phyloP scores from a whole-genome alignment of 2,888 invertebrate species.

The Drosophila peninsularis region DNA sequence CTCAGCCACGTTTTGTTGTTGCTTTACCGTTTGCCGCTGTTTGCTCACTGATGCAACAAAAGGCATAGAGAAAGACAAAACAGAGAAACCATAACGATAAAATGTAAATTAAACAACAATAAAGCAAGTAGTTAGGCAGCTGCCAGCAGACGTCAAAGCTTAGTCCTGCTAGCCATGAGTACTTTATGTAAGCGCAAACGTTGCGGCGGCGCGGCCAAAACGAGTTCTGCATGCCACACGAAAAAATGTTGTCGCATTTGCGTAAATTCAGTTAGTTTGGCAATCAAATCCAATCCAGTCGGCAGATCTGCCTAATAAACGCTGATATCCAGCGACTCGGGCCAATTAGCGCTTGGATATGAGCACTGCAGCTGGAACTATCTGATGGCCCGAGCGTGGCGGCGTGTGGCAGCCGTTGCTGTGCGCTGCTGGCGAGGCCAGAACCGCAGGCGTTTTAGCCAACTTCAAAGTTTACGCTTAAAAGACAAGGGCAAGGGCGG shows the following conservation, averaged over 20 bases:
- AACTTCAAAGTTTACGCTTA: neutral
- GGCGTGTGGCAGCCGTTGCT: conserved; percentile 8
- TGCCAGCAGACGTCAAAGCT: conserved; percentile 13
- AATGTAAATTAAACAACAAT: conserved; percentile 66
- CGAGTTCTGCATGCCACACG: conserved; percentile 58
- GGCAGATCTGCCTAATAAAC: conserved; percentile 34
- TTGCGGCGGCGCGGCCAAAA: conserved; percentile 38
- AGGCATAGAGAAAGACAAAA: conserved; percentile 1
- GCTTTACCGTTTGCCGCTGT: conserved; percentile 25
- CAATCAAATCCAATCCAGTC: conserved; percentile 29
- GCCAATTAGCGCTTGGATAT: conserved; percentile 59
- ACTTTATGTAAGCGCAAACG: conserved; percentile 59
- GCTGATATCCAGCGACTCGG: conserved; percentile 22
- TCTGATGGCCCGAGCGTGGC: conserved; percentile 14
- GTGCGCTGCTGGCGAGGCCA: conserved; percentile 25
- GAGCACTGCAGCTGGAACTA: conserved; percentile 28
- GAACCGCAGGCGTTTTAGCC: conserved; percentile 35
- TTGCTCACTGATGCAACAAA: conserved; percentile 32
- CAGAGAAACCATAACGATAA: conserved; percentile 44
- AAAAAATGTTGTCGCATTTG: conserved; percentile 42
- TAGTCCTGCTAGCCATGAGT: conserved; percentile 42
- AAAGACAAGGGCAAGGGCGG: conserved; percentile 69
- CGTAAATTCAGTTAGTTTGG: conserved; percentile 46
- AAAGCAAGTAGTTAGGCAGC: conserved; percentile 22
- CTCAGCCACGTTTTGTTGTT: conserved; percentile 27